Evolutionary conservation across 2,113 vertebrate genomes (phyloP).

Genomic region (Heloderma charlesbogerti): DNA sequence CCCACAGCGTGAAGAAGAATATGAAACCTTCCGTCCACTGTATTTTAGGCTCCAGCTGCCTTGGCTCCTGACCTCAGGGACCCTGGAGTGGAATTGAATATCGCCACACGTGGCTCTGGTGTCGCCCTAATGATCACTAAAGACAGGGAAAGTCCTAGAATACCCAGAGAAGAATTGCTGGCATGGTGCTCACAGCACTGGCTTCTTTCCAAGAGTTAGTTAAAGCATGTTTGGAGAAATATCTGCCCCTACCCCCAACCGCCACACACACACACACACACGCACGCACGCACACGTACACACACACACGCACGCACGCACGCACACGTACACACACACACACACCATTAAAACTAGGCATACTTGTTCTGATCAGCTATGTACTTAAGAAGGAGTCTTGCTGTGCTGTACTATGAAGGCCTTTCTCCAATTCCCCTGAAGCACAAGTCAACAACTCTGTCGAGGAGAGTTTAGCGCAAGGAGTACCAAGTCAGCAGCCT

Average conservation of each 20-base stretch:
- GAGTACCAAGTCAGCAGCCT: not conserved
- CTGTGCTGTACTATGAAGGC: not conserved
- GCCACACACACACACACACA: no score
- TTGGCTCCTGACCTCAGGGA: not conserved
- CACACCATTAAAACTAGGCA: not conserved
- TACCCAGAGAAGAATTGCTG: not conserved
- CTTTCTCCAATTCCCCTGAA: not conserved
- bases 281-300: no score
- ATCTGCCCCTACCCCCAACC: not conserved
- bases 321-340: not conserved
- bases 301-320: no score
- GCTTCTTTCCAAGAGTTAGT: fast-evolving
- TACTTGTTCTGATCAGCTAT: fast-evolving
- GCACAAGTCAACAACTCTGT: not conserved
- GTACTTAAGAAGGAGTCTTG: not conserved
- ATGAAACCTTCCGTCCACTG: not conserved
- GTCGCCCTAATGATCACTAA: not conserved
- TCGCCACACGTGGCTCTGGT: not conserved
- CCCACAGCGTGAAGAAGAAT: not conserved
- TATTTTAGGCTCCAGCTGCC: not conserved
- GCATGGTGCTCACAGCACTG: not conserved
- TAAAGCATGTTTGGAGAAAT: not conserved
- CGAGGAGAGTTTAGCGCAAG: not conserved
- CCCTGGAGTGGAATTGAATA: not conserved
- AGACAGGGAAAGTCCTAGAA: not conserved